phyloP scores from a whole-genome alignment of 1,140 invertebrate genomes.

The Trissolcus basalis region DNA sequence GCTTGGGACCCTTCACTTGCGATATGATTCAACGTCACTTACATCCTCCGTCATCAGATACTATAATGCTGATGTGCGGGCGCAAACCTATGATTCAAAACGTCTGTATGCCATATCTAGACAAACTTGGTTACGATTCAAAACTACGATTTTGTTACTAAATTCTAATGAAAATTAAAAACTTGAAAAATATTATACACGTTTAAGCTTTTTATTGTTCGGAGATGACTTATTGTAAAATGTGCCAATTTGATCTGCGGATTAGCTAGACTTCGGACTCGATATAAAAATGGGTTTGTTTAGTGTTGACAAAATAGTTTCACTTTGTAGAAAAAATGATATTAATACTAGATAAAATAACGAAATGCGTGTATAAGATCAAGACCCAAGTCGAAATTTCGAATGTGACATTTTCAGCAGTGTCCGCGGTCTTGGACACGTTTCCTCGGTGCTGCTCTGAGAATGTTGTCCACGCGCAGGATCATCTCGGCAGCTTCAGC shows the following conservation, averaged over 20 bases:
- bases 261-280: background rate
- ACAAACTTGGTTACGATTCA: constrained; percentile 90
- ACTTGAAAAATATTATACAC: background rate
- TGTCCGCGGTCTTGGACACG: constrained; percentile 90
- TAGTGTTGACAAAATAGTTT: constrained; percentile 39
- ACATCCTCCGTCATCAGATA: background rate
- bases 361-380: background rate
- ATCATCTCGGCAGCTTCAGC: constrained; percentile 99
- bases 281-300: background rate
- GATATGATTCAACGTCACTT: background rate
- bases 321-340: background rate
- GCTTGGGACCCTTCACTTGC: constrained; percentile 71
- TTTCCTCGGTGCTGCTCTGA: constrained; percentile 94
- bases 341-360: background rate
- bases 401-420: constrained; percentile 78
- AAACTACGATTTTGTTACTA: constrained; percentile 92
- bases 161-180: background rate
- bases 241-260: too few relatives aligned
- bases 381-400: background rate
- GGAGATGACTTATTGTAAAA: too few relatives aligned
- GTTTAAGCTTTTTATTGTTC: background rate
- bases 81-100: constrained; percentile 98
- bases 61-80: background rate
- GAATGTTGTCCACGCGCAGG: constrained; percentile 97
- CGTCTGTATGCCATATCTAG: constrained; percentile 96